Base-by-base conservation (phyloP, 2,888 invertebrate species). In the Synergus laeviventris region DNA sequence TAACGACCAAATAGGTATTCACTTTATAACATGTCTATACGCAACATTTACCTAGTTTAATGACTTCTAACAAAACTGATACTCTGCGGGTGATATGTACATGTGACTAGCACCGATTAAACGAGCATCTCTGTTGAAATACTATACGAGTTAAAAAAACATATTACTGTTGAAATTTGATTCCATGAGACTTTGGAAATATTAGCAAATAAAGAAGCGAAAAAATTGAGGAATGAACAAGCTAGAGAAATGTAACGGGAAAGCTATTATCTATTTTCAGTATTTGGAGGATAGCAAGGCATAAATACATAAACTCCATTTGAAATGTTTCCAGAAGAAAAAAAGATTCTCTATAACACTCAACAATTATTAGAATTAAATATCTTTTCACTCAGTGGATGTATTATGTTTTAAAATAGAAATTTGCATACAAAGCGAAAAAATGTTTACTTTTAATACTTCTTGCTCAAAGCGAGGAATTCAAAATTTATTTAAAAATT, bases 21-120 rank as follows among this genome's bases (percentile, higher is more conserved):
- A 74, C 59, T 74, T 74, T 79, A 75, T 60, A 61, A 61, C 38
- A 78, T 49, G 64, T 81, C 76, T 76, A 81, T 80, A 76, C 79
- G 62, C 78, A 79, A 77, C 77, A 78, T 38, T 74, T 66, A 66
- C 21, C 21, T 66, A 66, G 56, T 74, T 31, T 56, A 76, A 77
- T 49, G 31, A 70, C 70, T 70, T 70, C 49, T 49, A 70, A 70
- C 24, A 31, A 45, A 45, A 36, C 70, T 31, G 24, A 49, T 31
- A 31, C 45, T 70, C 45, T 16, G 42, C 24, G 18, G 42, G 21
- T 66, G 66, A 66, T 42, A 66, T 24, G 66, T 70, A 49, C 45
- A 45, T 49, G 70, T 45, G 56, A 21, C 56, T 24, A 56, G 18
- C 70, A 31, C 31, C 45, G 12, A 49, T 64, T 39, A 21, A 24